Evolutionary conservation across 2,113 vertebrate species (phyloP), one percentile per base, ranked within the genome.

Genomic region (Falcunculus frontatus): DNA sequence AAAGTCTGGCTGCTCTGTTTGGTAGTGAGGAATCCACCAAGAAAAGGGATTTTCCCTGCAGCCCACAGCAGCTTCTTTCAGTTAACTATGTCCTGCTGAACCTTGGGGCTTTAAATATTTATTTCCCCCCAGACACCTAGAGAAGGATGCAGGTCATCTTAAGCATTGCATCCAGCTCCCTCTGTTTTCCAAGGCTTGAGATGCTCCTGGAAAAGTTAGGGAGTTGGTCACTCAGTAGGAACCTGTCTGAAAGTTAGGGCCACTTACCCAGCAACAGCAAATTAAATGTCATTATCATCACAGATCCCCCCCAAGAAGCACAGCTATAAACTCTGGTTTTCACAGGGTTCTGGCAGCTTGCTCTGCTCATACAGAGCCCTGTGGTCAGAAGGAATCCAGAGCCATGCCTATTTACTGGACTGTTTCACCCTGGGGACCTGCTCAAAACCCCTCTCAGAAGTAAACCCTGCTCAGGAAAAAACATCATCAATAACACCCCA

Each of bases 111-210:
- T 73, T 57, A 14, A 4, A 32, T 79, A 5, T n/a, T 50, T 62
- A 3, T 47, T 23, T 10, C 9, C 47, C 23, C 5, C 1, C 2
- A 3, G 13, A 21, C 5, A 16, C 5, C 41, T 19, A 5, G 1
- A 75, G 42, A 9, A 44, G 49, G 56, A 55, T 17, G 11, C n/a
- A 22, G 70, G 10, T 56, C 27, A 15, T 16, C 37, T 44, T 59
- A 62, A 35, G 19, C 0, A 0, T 12, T 75, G 25, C 6, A 14
- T 13, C 12, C 63, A 20, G 15, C 49, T 59, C 46, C 15, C 11
- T 78, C 25, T 68, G 21, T 5, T 89, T 77, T 56, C 33, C 55
- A 39, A 11, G 17, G 65, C 53, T 47, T 60, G 37, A 68, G 26
- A 15, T 33, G 37, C 22, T 85, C 46, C 70, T 55, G 21, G 21